Evolutionary conservation across 2,113 vertebrate genomes (phyloP), one percentile per base, ranked within the genome.

Genomic region (Oncorhynchus gorbuscha): DNA sequence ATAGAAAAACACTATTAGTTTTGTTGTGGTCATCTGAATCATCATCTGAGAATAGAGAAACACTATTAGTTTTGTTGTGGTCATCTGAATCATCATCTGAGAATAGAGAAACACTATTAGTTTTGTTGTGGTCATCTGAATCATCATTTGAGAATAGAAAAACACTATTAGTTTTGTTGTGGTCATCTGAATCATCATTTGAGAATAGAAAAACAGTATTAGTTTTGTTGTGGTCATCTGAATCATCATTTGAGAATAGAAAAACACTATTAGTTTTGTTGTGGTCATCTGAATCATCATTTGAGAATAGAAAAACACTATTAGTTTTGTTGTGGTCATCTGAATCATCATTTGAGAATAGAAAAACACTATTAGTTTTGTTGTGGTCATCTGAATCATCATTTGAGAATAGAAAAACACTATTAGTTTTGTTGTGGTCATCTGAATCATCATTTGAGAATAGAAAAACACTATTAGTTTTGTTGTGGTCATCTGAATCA

Each of bases 291-390:
- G 9, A 45, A 11, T 45, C 39, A 11, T 45, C 9, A 11, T 11
- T 45, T 45, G 39, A 45, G 39, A 45, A 45, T 45, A 79, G 79
- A 84, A 77, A 79, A 9, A 20, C 4, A 7, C 75, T 75, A 72
- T 79, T 75, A 74, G 66, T 76, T 45, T 74, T 48, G 76, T 77
- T 74, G 65, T 70, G 14, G 39, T 45, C 39, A 3, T 45, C 39
- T 45, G 9, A 45, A 11, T 45, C 39, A 11, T 45, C 9, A 11
- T 11, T 45, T 45, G 39, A 45, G 39, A 45, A 45, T 45, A 79
- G 79, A 84, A 77, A 79, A 9, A 20, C 4, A 7, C 75, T 75
- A 72, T 79, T 75, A 74, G 66, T 76, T 45, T 74, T 48, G 76
- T 77, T 74, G 65, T 70, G 14, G 39, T 45, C 39, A 3, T 45